Conservation (phyloP, 1,140 invertebrate species). For the Frieseomelitta varia region DNA sequence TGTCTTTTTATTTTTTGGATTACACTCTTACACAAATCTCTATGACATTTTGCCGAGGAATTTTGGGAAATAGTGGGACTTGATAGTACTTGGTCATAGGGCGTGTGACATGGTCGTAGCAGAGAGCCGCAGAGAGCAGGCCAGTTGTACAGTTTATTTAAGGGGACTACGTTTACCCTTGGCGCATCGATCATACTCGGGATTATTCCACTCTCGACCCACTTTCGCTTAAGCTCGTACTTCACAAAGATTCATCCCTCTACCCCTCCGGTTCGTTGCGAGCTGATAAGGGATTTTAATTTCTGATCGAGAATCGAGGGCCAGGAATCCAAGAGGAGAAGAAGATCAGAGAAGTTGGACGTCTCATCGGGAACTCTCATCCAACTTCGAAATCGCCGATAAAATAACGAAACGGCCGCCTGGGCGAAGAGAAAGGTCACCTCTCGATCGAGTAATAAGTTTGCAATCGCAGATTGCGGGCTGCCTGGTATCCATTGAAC, state of each 20-base stretch:
- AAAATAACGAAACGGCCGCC: not conserved
- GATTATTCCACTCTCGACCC: constrained; percentile 1
- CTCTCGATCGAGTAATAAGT: constrained; percentile 37
- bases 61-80: too few species aligned
- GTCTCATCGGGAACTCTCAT: not conserved
- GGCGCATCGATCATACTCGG: not conserved
- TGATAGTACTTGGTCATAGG: too few species aligned
- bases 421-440: not conserved
- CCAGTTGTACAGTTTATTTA: not conserved
- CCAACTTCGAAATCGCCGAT: not conserved
- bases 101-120: too few species aligned
- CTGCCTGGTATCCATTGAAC: not conserved
- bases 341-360: too few species aligned
- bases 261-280: not conserved
- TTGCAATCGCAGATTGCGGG: constrained; percentile 1
- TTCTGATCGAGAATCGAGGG: not conserved
- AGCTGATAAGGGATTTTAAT: constrained; percentile 12
- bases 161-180: not conserved
- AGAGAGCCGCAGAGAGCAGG: not conserved
- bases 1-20: too few species aligned
- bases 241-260: not conserved
- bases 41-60: too few species aligned
- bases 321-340: not conserved
- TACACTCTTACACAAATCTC: too few species aligned
- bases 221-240: not conserved